These are phyloP conservation scores for Climacteris rufus DNA, from an alignment of 2,113 vertebrate species.

Conservation along the genomic window DNA sequence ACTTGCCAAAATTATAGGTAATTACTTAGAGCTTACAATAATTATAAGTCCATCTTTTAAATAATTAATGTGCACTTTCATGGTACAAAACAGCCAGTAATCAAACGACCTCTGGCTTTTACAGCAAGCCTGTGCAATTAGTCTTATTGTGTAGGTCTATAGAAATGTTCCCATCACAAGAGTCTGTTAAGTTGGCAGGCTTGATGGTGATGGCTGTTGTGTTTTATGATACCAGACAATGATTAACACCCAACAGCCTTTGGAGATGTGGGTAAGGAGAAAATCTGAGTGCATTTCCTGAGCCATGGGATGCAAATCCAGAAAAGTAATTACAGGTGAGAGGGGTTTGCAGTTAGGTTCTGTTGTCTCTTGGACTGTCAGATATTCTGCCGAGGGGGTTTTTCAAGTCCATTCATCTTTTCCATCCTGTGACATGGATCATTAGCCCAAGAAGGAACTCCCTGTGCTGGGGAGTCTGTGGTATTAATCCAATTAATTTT, in stretches of 20 bases:
- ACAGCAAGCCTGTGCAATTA: slow-evolving; percentile 71
- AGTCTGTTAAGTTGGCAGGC: slow-evolving; percentile 51
- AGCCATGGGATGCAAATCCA: background rate
- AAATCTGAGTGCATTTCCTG: background rate
- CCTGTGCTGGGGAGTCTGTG: background rate
- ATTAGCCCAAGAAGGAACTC: background rate
- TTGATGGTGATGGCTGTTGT: slow-evolving; percentile 4
- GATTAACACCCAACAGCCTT: slow-evolving; percentile 7
- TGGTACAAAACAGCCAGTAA: slow-evolving; percentile 72
- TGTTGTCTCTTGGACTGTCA: background rate
- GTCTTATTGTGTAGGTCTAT: slow-evolving; percentile 69
- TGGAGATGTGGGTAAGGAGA: background rate
- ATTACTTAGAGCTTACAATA: slow-evolving; percentile 76
- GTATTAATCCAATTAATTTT: background rate
- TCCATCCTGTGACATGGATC: background rate
- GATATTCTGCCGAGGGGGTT: background rate
- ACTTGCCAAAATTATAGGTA: slow-evolving; percentile 78
- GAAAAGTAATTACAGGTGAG: background rate
- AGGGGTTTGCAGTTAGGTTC: background rate
- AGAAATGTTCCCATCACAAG: slow-evolving; percentile 69
- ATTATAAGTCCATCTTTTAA: slow-evolving; percentile 79
- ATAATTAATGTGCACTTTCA: slow-evolving; percentile 77
- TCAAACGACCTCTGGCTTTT: slow-evolving; percentile 71
- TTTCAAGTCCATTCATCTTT: background rate
- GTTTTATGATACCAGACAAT: slow-evolving; percentile 50